These are phyloP conservation scores for Agrotis exclamationis DNA, from an alignment of 2,888 invertebrate species.

Conservation along the genomic window DNA sequence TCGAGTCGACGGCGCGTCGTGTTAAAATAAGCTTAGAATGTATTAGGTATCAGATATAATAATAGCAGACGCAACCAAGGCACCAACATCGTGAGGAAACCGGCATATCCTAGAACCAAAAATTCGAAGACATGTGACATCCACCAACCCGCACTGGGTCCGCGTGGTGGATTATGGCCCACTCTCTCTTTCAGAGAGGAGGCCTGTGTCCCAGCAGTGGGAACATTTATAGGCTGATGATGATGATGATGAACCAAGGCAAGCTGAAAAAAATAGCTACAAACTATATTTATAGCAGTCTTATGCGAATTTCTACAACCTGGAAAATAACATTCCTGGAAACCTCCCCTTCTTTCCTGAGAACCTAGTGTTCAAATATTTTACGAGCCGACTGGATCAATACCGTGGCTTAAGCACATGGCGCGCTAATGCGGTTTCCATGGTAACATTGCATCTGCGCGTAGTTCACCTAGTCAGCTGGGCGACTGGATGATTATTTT, in stretches of 20 bases:
- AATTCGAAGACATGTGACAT: too few species aligned
- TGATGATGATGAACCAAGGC: too few species aligned
- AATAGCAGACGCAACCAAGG: background rate
- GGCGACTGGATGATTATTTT: background rate
- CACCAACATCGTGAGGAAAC: too few species aligned
- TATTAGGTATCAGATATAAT: too few species aligned
- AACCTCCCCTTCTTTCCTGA: slow-evolving; percentile 15
- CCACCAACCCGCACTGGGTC: too few species aligned
- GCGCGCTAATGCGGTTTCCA: slow-evolving; percentile 3
- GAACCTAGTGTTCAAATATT: slow-evolving; percentile 39
- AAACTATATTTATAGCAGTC: background rate
- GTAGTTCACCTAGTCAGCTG: background rate
- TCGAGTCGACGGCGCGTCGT: too few species aligned
- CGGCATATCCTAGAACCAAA: too few species aligned
- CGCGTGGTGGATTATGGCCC: too few species aligned
- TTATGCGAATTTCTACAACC: background rate
- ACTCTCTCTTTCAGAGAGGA: too few species aligned
- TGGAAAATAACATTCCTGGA: background rate
- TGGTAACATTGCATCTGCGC: slow-evolving; percentile 17
- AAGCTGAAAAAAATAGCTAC: background rate
- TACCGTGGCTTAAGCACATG: slow-evolving; percentile 19
- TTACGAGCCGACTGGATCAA: slow-evolving; percentile 33
- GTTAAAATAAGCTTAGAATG: too few species aligned
- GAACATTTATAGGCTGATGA: too few species aligned
- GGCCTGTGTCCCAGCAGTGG: too few species aligned